phyloP scores from a whole-genome alignment of 1,140 invertebrate genomes.

The Hormaphis cornu region DNA sequence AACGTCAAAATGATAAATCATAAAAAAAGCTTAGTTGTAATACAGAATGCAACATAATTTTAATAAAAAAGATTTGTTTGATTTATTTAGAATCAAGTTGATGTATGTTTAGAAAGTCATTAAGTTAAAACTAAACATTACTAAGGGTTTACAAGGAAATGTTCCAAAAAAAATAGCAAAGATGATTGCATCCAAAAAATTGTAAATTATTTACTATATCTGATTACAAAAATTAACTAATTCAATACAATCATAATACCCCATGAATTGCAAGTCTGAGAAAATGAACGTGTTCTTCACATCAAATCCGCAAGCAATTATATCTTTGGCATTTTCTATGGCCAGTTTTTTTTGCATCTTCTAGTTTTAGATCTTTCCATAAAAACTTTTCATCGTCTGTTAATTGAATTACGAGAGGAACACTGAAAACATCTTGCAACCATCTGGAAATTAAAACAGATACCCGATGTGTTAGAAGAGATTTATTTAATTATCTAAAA shows the following conservation, averaged over 20 bases:
- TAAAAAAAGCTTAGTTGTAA: too few relatives aligned
- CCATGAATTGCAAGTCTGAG: constrained; percentile 87
- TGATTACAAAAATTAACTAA: neutral
- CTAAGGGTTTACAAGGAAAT: too few relatives aligned
- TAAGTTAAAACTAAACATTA: too few relatives aligned
- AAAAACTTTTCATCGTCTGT: constrained; percentile 98
- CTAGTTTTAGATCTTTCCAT: constrained; percentile 91
- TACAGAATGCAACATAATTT: too few relatives aligned
- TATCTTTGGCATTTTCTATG: constrained; percentile 91
- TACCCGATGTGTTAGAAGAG: neutral
- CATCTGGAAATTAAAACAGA: constrained; percentile 58
- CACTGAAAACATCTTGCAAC: constrained; percentile 95
- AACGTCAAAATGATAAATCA: too few relatives aligned
- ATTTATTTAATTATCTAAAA: neutral
- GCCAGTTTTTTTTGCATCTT: constrained; percentile 79
- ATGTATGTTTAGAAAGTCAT: too few relatives aligned
- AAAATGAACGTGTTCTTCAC: constrained; percentile 95
- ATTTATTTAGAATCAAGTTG: too few relatives aligned
- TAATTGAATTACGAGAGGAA: constrained; percentile 90
- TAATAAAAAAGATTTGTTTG: too few relatives aligned
- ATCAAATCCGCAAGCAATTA: constrained; percentile 97
- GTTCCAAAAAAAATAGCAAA: too few relatives aligned
- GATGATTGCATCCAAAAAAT: too few relatives aligned
- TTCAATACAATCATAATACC: constrained; percentile 50
- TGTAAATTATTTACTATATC: too few relatives aligned